Conservation (phyloP, 2,113 vertebrate genomes). For the Todiramphus saurophagus region DNA sequence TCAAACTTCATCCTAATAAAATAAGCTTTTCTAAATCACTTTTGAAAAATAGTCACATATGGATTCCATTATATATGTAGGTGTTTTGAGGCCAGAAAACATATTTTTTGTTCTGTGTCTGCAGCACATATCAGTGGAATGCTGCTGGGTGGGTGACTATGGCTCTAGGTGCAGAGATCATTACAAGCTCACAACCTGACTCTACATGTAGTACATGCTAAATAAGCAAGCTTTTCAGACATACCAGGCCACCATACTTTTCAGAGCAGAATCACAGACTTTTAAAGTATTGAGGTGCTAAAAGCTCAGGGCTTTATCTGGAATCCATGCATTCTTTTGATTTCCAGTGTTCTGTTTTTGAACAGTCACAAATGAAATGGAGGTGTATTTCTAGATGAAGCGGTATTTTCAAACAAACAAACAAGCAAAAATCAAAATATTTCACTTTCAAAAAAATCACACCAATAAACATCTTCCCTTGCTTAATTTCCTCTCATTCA, state of each 20-base stretch:
- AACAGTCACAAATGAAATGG: neutral
- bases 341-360: neutral
- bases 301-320: neutral
- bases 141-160: neutral
- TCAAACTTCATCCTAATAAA: slow-evolving; percentile 40
- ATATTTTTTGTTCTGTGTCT: slow-evolving; percentile 51
- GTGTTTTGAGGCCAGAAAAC: slow-evolving; percentile 51
- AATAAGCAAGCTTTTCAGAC: neutral
- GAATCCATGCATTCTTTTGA: neutral
- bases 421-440: neutral
- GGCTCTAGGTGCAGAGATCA: slow-evolving; percentile 3
- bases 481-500: neutral
- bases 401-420: neutral
- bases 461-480: neutral
- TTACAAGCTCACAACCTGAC: neutral
- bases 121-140: slow-evolving; percentile 5
- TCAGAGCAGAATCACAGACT: neutral
- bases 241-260: neutral
- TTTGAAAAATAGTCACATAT: slow-evolving; percentile 46
- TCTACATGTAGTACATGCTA: neutral
- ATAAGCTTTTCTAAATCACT: slow-evolving; percentile 30
- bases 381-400: neutral
- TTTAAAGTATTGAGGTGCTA: neutral
- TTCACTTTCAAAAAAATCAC: neutral
- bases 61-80: slow-evolving; percentile 40